Evolutionary conservation across 37 sponge, comb jelly and placozoan species (phyloP), one percentile per base, ranked within the genome.

Genomic region (Chondrilla cf. caribensis): DNA sequence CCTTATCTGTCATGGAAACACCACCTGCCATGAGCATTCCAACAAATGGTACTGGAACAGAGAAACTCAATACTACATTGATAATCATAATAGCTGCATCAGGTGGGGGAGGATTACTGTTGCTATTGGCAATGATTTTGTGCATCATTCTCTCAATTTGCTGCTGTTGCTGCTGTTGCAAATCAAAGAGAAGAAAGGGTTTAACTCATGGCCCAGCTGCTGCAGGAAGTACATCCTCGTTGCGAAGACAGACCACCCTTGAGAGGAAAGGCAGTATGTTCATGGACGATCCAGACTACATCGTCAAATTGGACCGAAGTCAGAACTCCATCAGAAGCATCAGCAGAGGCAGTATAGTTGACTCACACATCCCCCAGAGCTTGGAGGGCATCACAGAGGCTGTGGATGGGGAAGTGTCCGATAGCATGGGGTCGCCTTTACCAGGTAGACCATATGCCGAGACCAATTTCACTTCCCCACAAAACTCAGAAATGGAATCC

Each of bases 31-130:
- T 15, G 6, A 62, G 25, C 29, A 28, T 62, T 62, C 64, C 64
- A 62, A 62, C 64, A 62, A 15, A 62, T 15, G 22, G 22, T 6
- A 55, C 11, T 55, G 57, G 57, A 19, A 55, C 57, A 17, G 57
- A 17, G 11, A 29, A 29, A 28, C 22, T n/a, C 6, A 15, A 29
- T 5, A n/a, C 6, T 62, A 9, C 40, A 5, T 31, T 32, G 37
- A 70, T 70, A 18, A 36, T 70, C 21, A 64, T 64, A 14, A 37
- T 37, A 19, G 18, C 8, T 19, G 39, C 21, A 8, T 5, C 71
- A 70, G 35, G 19, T 70, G 71, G 38, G 9, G 71, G 71, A 70
- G 71, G 71, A 70, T 35, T 5, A 38, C 71, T 70, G 39, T 18
- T 70, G 38, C 38, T 70, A 8, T 38, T 70, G 22, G 19, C 22